phyloP scores from a whole-genome alignment of 2,888 invertebrate genomes.

The Acheta domesticus region DNA sequence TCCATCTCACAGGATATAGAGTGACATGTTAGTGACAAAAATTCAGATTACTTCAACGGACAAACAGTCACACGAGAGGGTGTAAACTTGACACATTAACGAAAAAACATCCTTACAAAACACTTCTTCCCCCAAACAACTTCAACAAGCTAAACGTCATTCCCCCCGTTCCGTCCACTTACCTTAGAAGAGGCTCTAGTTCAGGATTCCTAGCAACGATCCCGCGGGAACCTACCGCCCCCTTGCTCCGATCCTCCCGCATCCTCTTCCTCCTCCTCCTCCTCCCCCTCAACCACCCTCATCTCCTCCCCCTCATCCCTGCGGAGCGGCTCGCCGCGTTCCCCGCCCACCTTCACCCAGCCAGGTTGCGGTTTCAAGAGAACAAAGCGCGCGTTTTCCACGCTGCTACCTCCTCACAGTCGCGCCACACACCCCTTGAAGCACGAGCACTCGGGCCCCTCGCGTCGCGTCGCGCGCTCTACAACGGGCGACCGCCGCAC shows the following conservation, averaged over 20 bases:
- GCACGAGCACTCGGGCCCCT: neutral
- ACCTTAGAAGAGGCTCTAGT: neutral
- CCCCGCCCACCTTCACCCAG: neutral
- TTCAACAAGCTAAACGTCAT: too few species aligned
- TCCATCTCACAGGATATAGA: too few species aligned
- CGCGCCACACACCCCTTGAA: neutral
- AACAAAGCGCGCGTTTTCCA: constrained; percentile 35
- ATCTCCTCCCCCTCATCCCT: neutral
- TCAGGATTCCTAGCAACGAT: neutral
- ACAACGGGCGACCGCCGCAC: too few species aligned
- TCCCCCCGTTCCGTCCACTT: too few species aligned
- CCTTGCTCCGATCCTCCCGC: neutral
- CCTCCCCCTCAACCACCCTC: neutral
- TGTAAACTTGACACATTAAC: too few species aligned
- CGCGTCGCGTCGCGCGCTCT: neutral
- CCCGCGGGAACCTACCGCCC: neutral
- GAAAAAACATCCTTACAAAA: too few species aligned
- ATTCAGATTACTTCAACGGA: too few species aligned
- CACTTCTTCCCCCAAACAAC: too few species aligned
- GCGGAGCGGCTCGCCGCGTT: neutral
- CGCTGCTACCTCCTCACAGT: constrained; percentile 34
- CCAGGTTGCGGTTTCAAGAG: constrained; percentile 34
- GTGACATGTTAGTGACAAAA: too few species aligned
- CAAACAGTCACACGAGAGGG: too few species aligned
- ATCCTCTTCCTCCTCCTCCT: neutral